Percentiles rank a stretch among this genome's conserved stretches.
These are phyloP conservation scores for Zelostemma sp. DNA, from an alignment of 1,140 invertebrate species.

Conservation along the genomic window DNA sequence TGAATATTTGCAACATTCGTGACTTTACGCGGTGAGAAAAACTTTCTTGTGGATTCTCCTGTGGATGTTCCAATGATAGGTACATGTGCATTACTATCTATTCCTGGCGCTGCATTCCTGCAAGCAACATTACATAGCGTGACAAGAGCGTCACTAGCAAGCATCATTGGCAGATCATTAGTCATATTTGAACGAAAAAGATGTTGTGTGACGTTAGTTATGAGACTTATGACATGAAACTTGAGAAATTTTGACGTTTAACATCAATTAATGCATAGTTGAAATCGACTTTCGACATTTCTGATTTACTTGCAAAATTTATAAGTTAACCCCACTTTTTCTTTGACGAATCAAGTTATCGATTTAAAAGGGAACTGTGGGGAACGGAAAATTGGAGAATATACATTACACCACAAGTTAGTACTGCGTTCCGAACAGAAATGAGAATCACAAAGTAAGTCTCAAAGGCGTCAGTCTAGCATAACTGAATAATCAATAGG, in stretches of 20 bases:
- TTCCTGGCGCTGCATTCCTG: slow-evolving; percentile 32
- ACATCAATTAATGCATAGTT: too few species aligned
- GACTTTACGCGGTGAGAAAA: slow-evolving; percentile 3
- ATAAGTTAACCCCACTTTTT: too few species aligned
- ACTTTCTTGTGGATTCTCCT: slow-evolving; percentile 20
- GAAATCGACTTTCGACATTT: too few species aligned
- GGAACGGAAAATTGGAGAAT: too few species aligned
- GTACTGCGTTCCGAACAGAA: slow-evolving; percentile 3
- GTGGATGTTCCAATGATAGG: slow-evolving; percentile 29
- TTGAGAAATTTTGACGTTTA: too few species aligned
- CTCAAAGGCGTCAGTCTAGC: slow-evolving; percentile 27
- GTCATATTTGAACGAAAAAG: slow-evolving; percentile 24
- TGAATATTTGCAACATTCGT: neutral
- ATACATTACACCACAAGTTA: too few species aligned
- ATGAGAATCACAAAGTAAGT: slow-evolving; percentile 23
- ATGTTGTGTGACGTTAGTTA: slow-evolving; percentile 18
- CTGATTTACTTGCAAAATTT: too few species aligned
- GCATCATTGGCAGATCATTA: slow-evolving; percentile 40
- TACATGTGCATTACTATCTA: slow-evolving; percentile 36
- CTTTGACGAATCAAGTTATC: too few species aligned
- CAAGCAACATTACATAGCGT: slow-evolving; percentile 20
- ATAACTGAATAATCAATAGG: slow-evolving; percentile 54
- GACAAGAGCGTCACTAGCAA: slow-evolving; percentile 31
- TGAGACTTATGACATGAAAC: slow-evolving; percentile 21
- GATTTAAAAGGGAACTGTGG: too few species aligned